Conservation (phyloP, 2,113 vertebrate genomes). For the Eudorcas thomsonii region DNA sequence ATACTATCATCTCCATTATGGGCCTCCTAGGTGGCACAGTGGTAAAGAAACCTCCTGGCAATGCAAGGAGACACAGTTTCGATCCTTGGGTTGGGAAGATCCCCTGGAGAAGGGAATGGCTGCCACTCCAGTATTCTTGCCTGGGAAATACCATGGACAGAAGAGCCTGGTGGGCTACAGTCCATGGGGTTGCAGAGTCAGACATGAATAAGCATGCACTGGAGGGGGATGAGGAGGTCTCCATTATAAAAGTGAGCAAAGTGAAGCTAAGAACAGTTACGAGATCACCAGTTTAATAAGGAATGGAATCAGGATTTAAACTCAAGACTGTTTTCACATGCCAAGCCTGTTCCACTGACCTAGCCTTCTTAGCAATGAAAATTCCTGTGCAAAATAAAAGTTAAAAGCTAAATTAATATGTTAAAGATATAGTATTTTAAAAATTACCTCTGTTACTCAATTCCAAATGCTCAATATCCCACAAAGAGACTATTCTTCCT, state of each 20-base stretch:
- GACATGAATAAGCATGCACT: background rate
- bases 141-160: background rate
- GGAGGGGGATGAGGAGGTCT: background rate
- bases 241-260: background rate
- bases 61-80: background rate
- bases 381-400: background rate
- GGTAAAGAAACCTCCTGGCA: background rate
- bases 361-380: background rate
- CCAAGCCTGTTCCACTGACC: background rate
- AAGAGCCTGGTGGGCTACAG: background rate
- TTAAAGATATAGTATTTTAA: background rate
- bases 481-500: background rate
- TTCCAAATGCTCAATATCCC: background rate
- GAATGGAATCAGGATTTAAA: background rate
- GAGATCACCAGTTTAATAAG: background rate
- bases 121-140: background rate
- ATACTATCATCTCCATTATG: background rate
- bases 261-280: background rate
- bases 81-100: background rate
- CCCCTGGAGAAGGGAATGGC: background rate
- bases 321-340: background rate
- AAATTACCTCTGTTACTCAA: background rate
- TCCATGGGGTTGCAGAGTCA: background rate
- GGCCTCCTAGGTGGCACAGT: background rate
- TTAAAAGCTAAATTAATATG: background rate